Base-by-base conservation (phyloP, 2,113 vertebrate genomes). In the Cromileptes altivelis region DNA sequence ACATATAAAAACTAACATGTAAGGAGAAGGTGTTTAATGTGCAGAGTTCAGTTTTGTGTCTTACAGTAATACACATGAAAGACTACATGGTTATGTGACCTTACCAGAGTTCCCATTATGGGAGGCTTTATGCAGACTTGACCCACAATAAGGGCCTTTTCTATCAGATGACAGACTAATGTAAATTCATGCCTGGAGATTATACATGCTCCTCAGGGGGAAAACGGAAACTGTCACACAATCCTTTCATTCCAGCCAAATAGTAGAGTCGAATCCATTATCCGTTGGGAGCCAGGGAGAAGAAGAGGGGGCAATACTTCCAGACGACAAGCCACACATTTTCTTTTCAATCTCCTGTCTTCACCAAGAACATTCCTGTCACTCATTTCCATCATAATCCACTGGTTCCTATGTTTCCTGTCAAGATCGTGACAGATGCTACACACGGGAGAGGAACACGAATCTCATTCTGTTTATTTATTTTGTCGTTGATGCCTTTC, bases 371-470 rank as follows among this genome's bases (percentile, higher is more conserved):
- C 73, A 25, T 70, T 80, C 50, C 74, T 81, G 81, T 84, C 88
- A 81, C 53, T 91, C 82, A 70, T 84, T 67, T 80, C 67, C 84
- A 80, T 80, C 79, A 68, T 84, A 78, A 88, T 85, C 75, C 4
- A 1, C 27, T 21, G 25, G 61, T 73, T 74, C 83, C 69, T 80
- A 13, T 80, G 75, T 81, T 81, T 83, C 58, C 62, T 72, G 74
- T 70, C 73, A 56, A 19, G 57, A n/a, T 37, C 0, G 42, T 75
- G 89, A 79, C 83, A 71, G 85, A 86, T 60, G 73, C 58, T 69
- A 23, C 49, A 45, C 47, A 52, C 60, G 64, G 55, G n/a, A 78
- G 60, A 75, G 61, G 27, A 83, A 61, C 50, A 75, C n/a, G 1
- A 56, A 71, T 85, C 78, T 60, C 30, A 67, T 76, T 64, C 50